A percentile compares a stretch with the other conserved stretches of the same genome.
phyloP scores from a whole-genome alignment of 2,113 vertebrate species.

The Accipiter cooperii region DNA sequence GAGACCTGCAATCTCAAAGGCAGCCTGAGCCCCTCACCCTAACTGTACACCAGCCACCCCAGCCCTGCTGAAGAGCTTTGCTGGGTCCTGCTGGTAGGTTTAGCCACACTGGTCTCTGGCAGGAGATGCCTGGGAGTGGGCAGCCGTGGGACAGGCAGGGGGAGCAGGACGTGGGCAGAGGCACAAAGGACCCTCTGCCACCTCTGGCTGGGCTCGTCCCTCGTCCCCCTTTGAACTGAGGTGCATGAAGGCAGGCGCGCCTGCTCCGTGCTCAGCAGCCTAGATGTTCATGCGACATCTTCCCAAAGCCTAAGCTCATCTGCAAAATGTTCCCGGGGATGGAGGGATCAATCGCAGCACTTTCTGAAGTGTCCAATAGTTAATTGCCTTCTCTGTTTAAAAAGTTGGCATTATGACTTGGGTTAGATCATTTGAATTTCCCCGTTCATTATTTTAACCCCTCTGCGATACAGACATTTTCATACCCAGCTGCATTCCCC shows the following conservation, averaged over 20 bases:
- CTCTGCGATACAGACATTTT: not conserved
- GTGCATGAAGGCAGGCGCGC: accelerated
- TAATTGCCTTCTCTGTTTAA: not conserved
- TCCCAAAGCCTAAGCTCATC: not conserved
- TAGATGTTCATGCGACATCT: too few species aligned
- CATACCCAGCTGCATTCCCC: not conserved
- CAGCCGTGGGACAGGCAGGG: not conserved
- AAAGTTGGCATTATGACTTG: not conserved
- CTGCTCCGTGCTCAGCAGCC: not conserved
- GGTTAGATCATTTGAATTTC: not conserved
- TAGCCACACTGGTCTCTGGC: not conserved
- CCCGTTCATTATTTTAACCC: not conserved
- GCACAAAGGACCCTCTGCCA: not conserved
- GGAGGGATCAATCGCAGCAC: not conserved
- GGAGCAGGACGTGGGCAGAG: not conserved
- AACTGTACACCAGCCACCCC: not conserved
- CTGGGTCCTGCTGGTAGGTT: not conserved
- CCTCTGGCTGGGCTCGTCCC: not conserved
- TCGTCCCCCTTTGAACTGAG: accelerated
- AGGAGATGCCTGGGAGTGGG: accelerated
- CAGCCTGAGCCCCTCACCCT: not conserved
- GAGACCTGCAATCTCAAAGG: not conserved
- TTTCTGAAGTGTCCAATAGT: not conserved
- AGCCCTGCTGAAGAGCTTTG: not conserved
- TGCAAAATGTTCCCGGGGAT: not conserved